Conservation (phyloP, 2,113 vertebrate genomes). For the Microtus richardsoni region DNA sequence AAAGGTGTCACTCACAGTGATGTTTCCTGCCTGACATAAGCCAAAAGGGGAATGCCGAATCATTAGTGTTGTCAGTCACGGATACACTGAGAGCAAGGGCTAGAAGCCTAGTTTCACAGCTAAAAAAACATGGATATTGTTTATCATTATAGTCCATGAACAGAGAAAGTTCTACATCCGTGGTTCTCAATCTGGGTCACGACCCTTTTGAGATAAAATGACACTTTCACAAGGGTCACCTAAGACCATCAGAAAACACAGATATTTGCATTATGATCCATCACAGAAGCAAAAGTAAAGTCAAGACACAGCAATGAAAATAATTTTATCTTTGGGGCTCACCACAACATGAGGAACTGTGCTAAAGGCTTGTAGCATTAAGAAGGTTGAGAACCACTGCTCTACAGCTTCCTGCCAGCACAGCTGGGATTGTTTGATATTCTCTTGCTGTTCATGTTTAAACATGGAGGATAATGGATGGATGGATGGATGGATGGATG, state of each 20-base stretch:
- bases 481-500: neutral
- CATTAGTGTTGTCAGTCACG: slow-evolving; percentile 28
- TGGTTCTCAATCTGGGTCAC: neutral
- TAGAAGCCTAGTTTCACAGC: neutral
- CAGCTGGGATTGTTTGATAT: neutral
- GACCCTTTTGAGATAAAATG: neutral
- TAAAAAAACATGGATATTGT: neutral
- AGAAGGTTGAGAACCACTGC: neutral
- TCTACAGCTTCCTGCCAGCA: neutral
- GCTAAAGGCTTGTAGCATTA: neutral
- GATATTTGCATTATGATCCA: neutral
- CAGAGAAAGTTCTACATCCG: neutral
- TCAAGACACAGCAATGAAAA: neutral
- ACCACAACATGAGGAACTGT: neutral
- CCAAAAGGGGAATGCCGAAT: neutral
- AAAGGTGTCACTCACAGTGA: neutral
- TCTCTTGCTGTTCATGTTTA: neutral
- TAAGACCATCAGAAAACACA: neutral
- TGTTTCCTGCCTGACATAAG: neutral
- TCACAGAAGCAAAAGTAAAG: neutral
- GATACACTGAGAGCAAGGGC: neutral
- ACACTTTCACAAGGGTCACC: neutral
- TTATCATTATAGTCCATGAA: neutral
- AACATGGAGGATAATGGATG: neutral
- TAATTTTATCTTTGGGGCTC: neutral